Base-by-base conservation (phyloP, 2,113 vertebrate species). In the Nothobranchius kuhntae region DNA sequence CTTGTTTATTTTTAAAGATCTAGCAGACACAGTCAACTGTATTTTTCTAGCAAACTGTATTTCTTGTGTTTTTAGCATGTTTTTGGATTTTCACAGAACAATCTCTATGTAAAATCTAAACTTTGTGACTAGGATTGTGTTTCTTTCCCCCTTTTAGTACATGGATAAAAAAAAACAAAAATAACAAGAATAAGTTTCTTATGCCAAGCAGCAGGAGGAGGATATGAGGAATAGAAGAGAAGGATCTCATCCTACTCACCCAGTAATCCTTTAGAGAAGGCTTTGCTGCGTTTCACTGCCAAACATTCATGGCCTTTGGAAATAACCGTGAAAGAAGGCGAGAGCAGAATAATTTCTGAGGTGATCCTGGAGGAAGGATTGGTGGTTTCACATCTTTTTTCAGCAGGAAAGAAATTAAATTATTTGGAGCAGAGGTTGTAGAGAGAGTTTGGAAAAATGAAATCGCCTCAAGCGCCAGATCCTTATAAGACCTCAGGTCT, bases 261-360 rank as follows among this genome's bases (percentile, higher is more conserved):
- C 73, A 68, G 62, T 84, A 77, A 88, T 80, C 82, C 72, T 81
- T 78, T 71, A 74, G 82, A 76, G 62, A 73, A 61, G 65, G 71
- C 61, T 78, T 30, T 30, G 30, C 30, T 30, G 30, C 30, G 3
- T 30, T 63, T 81, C 67, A 67, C 71, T 64, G 72, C 71, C 72
- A 75, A 75, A 77, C 69, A 81, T 75, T 67, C 60, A 69, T 57
- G 62, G 56, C 30, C 74, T 79, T 74, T 71, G 68, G 82, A 81
- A 87, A 71, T 42, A 68, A 73, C 64, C 42, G 57, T 9, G 7
- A 50, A 75, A 76, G 63, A 55, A 13, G 44, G 36, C 53, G 30
- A 56, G 54, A 38, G 15, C 61, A 75, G 56, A 55, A 40, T 57
- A 45, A 73, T 71, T 72, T 67, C 74, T 48, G 47, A 74, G 53